phyloP scores from a whole-genome alignment of 2,888 invertebrate species.

The Spodoptera exigua region DNA sequence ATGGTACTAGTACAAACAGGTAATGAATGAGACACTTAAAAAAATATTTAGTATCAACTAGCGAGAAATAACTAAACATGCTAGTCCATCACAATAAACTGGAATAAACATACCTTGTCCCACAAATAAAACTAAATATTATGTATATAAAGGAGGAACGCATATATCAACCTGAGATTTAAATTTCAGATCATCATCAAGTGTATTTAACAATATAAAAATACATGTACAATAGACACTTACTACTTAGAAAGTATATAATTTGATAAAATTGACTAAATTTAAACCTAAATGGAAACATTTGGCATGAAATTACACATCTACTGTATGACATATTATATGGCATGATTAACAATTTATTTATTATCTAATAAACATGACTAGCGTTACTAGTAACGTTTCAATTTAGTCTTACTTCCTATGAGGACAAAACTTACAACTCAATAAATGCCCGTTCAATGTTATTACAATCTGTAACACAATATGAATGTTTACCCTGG shows the following conservation, averaged over 20 bases:
- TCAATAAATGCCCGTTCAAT: slow-evolving; percentile 44
- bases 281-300: slow-evolving; percentile 56
- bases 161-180: slow-evolving; percentile 45
- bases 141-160: slow-evolving; percentile 43
- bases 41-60: slow-evolving; percentile 26
- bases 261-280: slow-evolving; percentile 52
- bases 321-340: slow-evolving; percentile 59
- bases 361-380: slow-evolving; percentile 64
- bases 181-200: slow-evolving; percentile 40
- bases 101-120: slow-evolving; percentile 36
- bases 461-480: slow-evolving; percentile 41
- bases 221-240: slow-evolving; percentile 54
- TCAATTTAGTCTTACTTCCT: slow-evolving; percentile 50
- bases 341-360: slow-evolving; percentile 61
- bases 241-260: slow-evolving; percentile 38
- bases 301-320: slow-evolving; percentile 66
- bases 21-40: slow-evolving; percentile 17
- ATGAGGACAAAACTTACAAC: slow-evolving; percentile 44
- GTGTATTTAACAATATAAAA: slow-evolving; percentile 51
- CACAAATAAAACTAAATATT: slow-evolving; percentile 33
- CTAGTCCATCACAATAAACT: slow-evolving; percentile 40
- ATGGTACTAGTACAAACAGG: slow-evolving; percentile 15
- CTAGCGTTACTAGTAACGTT: slow-evolving; percentile 73
- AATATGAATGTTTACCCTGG: slow-evolving; percentile 40
- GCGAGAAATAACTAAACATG: slow-evolving; percentile 27